These are phyloP conservation scores for Pteropus alecto DNA, from an alignment of 2,113 vertebrate species.

Conservation along the genomic window DNA sequence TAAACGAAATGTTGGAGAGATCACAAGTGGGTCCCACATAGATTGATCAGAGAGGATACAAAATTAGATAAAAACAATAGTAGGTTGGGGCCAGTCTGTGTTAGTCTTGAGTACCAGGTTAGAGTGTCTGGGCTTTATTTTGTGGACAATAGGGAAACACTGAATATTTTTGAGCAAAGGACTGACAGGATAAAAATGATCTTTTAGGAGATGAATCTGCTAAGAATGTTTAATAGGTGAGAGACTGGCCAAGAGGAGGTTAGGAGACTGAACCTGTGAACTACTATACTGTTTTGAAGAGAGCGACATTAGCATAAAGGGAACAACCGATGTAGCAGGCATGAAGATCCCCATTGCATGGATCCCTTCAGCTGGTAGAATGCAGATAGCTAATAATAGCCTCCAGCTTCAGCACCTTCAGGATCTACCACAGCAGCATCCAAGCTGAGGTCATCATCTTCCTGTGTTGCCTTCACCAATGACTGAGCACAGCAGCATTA, in stretches of 20 bases:
- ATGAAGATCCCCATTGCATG: neutral
- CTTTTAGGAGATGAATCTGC: neutral
- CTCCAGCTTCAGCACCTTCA: neutral
- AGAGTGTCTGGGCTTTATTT: neutral
- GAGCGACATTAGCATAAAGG: neutral
- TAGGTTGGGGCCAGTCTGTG: neutral
- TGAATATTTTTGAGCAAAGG: neutral
- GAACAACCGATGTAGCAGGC: neutral
- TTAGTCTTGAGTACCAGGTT: neutral
- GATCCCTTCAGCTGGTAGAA: neutral
- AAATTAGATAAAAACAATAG: constrained; percentile 13
- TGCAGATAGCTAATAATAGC: neutral
- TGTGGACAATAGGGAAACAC: neutral
- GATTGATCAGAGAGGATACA: neutral
- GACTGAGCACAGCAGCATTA: neutral
- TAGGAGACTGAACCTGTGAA: neutral
- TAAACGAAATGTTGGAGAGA: neutral
- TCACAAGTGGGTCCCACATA: neutral
- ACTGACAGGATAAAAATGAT: neutral
- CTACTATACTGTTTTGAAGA: neutral
- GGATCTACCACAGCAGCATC: neutral
- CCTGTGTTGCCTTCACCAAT: neutral
- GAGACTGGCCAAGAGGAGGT: neutral
- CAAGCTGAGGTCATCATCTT: neutral
- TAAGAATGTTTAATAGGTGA: neutral